A percentile compares a stretch with the other conserved stretches of the same genome.
Evolutionary conservation across 35 echinoderm and acorn worm species (phyloP).

Genomic region (Eucidaris tribuloides): DNA sequence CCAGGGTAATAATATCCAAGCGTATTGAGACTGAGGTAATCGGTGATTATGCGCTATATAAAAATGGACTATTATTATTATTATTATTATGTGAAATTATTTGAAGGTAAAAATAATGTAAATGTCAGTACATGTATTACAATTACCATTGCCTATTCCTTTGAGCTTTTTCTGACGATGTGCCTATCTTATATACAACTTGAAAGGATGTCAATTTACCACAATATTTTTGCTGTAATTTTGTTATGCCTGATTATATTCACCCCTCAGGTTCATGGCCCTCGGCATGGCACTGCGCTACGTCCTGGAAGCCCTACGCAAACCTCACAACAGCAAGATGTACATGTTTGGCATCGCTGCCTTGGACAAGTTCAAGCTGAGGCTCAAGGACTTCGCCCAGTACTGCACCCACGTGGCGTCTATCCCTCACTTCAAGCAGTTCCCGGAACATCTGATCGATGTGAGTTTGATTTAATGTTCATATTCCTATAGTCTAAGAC

Average conservation of each 20-base stretch:
- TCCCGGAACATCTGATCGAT: conserved; percentile 84
- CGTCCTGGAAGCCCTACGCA: conserved; percentile 91
- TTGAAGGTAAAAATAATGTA: no score
- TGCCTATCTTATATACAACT: no score
- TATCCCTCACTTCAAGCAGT: conserved; percentile 92
- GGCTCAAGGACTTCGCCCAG: conserved; percentile 97
- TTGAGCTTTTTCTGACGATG: no score
- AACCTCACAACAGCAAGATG: conserved; percentile 89
- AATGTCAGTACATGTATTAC: no score
- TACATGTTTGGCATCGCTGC: conserved; percentile 97
- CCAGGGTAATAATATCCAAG: no score
- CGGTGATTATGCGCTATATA: no score
- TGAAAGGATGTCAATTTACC: not conserved
- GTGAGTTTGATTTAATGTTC: conserved; percentile 57
- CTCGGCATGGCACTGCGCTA: conserved; percentile 94
- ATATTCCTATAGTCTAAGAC: no score
- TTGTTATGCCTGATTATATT: not conserved
- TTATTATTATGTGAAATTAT: no score
- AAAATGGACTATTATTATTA: no score
- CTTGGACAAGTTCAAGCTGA: conserved; percentile 94
- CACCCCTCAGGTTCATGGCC: conserved; percentile 81
- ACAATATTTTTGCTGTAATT: not conserved
- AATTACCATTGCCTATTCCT: no score
- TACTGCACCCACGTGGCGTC: conserved; percentile 97
- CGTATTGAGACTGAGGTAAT: no score